Conservation (phyloP, 1,140 invertebrate genomes). For the Drosophila gunungcola region DNA sequence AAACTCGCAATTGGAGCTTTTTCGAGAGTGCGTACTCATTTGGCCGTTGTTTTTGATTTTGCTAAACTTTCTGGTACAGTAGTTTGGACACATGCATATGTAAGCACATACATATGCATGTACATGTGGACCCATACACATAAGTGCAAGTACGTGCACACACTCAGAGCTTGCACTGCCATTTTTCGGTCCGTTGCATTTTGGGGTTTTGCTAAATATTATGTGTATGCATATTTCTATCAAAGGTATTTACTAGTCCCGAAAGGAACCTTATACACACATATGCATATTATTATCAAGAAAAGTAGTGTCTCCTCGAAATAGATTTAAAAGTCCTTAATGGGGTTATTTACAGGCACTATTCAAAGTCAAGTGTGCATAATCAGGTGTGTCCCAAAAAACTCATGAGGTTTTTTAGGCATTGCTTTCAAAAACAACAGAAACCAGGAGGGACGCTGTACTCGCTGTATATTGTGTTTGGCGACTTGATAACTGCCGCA, state of each 20-base stretch:
- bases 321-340: too few relatives aligned
- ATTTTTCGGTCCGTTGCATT: constrained; percentile 53
- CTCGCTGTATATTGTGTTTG: too few relatives aligned
- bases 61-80: constrained; percentile 54
- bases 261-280: not conserved
- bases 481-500: too few relatives aligned
- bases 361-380: too few relatives aligned
- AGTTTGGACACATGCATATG: constrained; percentile 31
- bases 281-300: not conserved
- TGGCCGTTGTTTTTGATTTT: constrained; percentile 42
- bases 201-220: constrained; percentile 48
- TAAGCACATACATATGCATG: constrained; percentile 13
- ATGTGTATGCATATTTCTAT: constrained; percentile 55
- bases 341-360: too few relatives aligned
- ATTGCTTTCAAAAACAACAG: too few relatives aligned
- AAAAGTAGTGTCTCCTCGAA: too few relatives aligned
- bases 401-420: too few relatives aligned
- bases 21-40: constrained; percentile 48
- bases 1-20: constrained; percentile 39
- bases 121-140: constrained; percentile 15
- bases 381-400: too few relatives aligned
- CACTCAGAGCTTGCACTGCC: constrained; percentile 33
- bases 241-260: constrained; percentile 6
- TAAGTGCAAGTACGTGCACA: constrained; percentile 14
- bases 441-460: too few relatives aligned